These are phyloP conservation scores for Micoletzkya japonica DNA, from an alignment of 2,888 invertebrate species.

Conservation along the genomic window DNA sequence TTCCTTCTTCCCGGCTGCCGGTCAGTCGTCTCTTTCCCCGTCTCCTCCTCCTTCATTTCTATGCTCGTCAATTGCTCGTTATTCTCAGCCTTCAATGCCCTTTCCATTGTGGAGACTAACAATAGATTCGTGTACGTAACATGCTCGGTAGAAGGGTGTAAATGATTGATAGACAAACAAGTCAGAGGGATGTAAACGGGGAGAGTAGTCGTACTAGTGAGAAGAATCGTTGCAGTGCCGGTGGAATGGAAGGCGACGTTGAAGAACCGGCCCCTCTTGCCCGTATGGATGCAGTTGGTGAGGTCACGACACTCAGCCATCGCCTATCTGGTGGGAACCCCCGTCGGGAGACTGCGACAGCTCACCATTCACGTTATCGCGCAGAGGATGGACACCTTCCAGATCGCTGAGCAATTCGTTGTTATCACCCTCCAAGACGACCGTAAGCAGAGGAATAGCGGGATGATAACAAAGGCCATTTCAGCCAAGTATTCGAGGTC, in stretches of 20 bases:
- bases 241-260: constrained; percentile 62
- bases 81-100: too few species aligned
- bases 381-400: constrained; percentile 53
- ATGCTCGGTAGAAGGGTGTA: too few species aligned
- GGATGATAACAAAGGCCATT: constrained; percentile 19
- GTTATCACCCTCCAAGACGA: constrained; percentile 53
- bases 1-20: constrained; percentile 53
- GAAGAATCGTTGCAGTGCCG: constrained; percentile 52
- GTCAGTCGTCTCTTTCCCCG: too few species aligned
- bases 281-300: constrained; percentile 57
- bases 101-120: too few species aligned
- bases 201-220: too few species aligned
- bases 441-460: constrained; percentile 37
- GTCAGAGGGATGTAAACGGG: too few species aligned
- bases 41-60: background rate
- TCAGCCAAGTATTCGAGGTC: constrained; percentile 34
- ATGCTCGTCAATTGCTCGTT: too few species aligned
- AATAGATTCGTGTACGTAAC: too few species aligned
- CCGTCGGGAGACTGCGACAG: constrained; percentile 52
- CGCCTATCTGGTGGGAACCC: constrained; percentile 60
- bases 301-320: constrained; percentile 54
- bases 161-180: too few species aligned
- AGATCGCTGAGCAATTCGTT: constrained; percentile 51
- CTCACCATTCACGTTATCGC: constrained; percentile 60
- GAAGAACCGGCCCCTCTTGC: constrained; percentile 55